Percentiles rank a stretch among this genome's conserved stretches.
Evolutionary conservation across 2,113 vertebrate genomes (phyloP).

Genomic region (Pedetes capensis): DNA sequence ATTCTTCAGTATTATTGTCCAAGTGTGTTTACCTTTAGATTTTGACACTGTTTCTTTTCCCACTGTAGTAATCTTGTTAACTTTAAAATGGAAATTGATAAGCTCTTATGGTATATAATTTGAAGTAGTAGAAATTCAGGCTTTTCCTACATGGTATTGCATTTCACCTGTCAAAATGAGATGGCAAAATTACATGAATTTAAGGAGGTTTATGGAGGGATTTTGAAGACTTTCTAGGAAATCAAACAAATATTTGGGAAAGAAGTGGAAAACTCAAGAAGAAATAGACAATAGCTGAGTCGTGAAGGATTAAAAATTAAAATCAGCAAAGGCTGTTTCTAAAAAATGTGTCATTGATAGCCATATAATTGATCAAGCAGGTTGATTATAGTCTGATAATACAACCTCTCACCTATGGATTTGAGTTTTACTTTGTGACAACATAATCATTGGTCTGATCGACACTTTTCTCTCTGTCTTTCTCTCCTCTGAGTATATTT

Average conservation of each 20-base stretch:
- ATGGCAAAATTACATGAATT: background rate
- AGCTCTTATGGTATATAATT: background rate
- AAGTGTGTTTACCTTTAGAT: background rate
- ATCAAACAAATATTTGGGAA: conserved; percentile 31
- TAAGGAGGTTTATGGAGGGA: background rate
- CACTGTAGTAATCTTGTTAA: background rate
- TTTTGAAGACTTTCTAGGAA: conserved; percentile 36
- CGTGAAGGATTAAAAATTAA: conserved; percentile 20
- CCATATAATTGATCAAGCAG: background rate
- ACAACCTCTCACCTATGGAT: background rate
- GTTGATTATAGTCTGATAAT: background rate
- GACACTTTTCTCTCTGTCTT: background rate
- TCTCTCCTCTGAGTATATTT: too few relatives aligned
- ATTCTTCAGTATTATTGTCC: background rate
- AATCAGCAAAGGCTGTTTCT: conserved; percentile 34
- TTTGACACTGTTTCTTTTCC: background rate
- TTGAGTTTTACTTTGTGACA: background rate
- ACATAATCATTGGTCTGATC: background rate
- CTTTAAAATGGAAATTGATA: background rate
- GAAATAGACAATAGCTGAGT: background rate
- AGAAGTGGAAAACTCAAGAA: conserved; percentile 10
- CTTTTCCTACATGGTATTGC: background rate
- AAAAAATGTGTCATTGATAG: background rate
- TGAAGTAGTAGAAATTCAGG: background rate
- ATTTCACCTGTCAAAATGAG: background rate